phyloP scores from a whole-genome alignment of 1,140 invertebrate species.

The Contarinia nasturtii region DNA sequence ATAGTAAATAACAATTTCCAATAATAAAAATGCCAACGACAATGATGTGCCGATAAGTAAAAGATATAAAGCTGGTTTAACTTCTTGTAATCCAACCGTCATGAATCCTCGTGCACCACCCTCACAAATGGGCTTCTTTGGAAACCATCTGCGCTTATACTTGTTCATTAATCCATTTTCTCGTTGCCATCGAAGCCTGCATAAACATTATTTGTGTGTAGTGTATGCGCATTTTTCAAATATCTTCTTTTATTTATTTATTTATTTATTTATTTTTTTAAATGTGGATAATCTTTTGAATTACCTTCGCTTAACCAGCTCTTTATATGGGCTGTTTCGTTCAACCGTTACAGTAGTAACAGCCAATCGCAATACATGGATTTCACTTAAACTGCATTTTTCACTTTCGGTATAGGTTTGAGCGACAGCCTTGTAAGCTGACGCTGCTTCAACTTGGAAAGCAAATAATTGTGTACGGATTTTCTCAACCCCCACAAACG shows the following conservation, averaged over 20 bases:
- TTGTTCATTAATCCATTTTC: conserved; percentile 23
- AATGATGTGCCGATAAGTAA: conserved; percentile 20
- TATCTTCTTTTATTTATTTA: too few species aligned
- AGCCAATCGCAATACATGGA: conserved; percentile 31
- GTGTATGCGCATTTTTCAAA: too few species aligned
- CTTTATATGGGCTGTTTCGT: conserved; percentile 32
- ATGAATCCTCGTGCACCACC: conserved; percentile 25
- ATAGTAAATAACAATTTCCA: too few species aligned
- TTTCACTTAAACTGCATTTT: conserved; percentile 33
- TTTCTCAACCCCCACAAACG: conserved; percentile 27
- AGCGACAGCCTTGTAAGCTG: conserved; percentile 32
- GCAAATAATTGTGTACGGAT: conserved; percentile 31
- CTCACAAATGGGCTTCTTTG: conserved; percentile 26
- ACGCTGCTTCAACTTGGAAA: conserved; percentile 31
- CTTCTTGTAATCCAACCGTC: conserved; percentile 27
- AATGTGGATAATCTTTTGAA: too few species aligned
- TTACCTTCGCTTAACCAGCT: conserved; percentile 30
- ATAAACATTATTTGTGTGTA: not conserved
- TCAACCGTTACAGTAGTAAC: conserved; percentile 28
- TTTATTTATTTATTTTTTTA: too few species aligned
- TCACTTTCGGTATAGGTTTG: conserved; percentile 34
- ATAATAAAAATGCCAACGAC: too few species aligned
- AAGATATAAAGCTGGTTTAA: conserved; percentile 24
- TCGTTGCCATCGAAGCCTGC: conserved; percentile 22
- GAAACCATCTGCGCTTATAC: conserved; percentile 22